phyloP scores from a whole-genome alignment of 2,113 vertebrate species.

The Cranoglanis bouderius region DNA sequence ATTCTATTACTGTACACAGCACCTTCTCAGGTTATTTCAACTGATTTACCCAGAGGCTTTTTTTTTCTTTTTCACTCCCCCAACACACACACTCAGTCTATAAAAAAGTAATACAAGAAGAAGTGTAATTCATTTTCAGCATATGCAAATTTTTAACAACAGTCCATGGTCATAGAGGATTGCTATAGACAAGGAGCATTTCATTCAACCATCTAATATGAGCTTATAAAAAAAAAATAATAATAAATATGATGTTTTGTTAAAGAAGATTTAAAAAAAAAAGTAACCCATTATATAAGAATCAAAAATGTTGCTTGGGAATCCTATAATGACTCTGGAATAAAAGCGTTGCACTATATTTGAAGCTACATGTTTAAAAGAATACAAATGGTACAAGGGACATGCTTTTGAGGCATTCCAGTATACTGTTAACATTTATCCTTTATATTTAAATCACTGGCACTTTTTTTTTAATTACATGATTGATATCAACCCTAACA shows the following conservation, averaged over 20 bases:
- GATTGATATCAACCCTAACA: background rate
- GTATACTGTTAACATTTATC: conserved; percentile 18
- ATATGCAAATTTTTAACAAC: conserved; percentile 72
- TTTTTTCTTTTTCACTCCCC: conserved; percentile 37
- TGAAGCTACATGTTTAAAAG: conserved; percentile 39
- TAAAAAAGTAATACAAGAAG: conserved; percentile 57
- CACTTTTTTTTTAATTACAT: background rate
- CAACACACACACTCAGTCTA: conserved; percentile 42
- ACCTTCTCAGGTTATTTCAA: conserved; percentile 71
- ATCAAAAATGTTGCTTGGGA: conserved; percentile 18
- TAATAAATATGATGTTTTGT: conserved; percentile 30
- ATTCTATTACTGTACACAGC: conserved; percentile 78
- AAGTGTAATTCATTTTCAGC: conserved; percentile 57
- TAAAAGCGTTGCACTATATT: conserved; percentile 9
- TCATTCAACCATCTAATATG: conserved; percentile 67
- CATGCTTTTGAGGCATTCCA: conserved; percentile 31
- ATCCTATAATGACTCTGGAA: conserved; percentile 32
- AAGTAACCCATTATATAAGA: conserved; percentile 2
- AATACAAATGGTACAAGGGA: conserved; percentile 37
- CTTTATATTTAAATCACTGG: conserved; percentile 17
- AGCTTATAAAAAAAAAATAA: conserved; percentile 40
- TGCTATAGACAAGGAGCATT: conserved; percentile 72
- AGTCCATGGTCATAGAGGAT: conserved; percentile 75
- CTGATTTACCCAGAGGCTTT: conserved; percentile 48
- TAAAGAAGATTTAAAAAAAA: background rate